These are phyloP conservation scores for Cardinalis cardinalis DNA, from an alignment of 2,113 vertebrate species.

Conservation along the genomic window DNA sequence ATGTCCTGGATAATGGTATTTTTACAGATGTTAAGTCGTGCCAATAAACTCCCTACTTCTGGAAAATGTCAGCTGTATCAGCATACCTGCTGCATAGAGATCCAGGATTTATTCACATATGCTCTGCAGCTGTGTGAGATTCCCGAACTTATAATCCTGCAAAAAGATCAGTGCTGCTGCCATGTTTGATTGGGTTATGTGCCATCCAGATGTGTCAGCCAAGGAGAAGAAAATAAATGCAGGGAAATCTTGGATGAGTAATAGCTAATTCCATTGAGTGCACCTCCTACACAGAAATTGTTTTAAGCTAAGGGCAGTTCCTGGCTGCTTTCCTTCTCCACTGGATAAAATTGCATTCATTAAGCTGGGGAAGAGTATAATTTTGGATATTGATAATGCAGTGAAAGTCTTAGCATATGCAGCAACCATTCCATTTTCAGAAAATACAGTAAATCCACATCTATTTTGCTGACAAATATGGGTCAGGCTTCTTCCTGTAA, in stretches of 20 bases:
- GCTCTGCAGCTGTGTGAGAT: background rate
- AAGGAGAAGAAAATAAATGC: background rate
- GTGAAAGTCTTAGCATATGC: background rate
- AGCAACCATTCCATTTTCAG: background rate
- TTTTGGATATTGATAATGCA: background rate
- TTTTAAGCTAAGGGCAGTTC: background rate
- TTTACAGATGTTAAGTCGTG: background rate
- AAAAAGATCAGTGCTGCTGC: background rate
- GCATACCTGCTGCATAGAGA: background rate
- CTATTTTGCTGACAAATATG: background rate
- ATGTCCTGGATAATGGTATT: background rate
- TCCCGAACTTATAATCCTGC: background rate
- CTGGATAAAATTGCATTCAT: background rate
- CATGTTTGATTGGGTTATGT: background rate
- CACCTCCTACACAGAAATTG: background rate
- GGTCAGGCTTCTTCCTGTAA: background rate
- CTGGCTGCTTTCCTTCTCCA: background rate
- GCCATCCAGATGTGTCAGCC: background rate
- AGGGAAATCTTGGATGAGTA: background rate
- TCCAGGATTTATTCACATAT: background rate
- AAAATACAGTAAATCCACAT: background rate
- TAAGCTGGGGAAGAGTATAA: background rate
- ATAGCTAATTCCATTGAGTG: background rate
- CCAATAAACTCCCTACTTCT: background rate
- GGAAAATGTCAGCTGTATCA: background rate